Evolutionary conservation across 2,797 vertebrate genomes (phyloP).

Genomic region (Rousettus madagascariensis): DNA sequence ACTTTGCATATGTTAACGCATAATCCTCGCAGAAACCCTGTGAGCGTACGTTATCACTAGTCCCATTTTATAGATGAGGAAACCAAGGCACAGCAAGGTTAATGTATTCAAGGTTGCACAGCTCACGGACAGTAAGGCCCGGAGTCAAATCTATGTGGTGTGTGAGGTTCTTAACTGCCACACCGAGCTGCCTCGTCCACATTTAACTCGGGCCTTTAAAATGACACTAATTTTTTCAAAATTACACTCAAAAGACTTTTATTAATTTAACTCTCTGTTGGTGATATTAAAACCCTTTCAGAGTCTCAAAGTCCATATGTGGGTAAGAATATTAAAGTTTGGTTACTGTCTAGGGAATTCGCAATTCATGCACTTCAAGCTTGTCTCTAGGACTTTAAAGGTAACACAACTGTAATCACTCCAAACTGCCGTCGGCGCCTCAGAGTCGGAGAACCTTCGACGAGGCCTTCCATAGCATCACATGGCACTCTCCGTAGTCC

Average conservation of each 20-base stretch:
- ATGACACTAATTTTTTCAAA: background rate
- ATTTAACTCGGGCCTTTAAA: background rate
- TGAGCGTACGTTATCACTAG: background rate
- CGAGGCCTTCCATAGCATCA: background rate
- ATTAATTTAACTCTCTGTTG: background rate
- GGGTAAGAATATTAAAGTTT: slow-evolving; percentile 1
- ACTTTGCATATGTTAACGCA: background rate
- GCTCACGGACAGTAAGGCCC: background rate
- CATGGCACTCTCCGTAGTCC: background rate
- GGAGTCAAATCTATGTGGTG: background rate
- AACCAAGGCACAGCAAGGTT: background rate
- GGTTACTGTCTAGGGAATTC: background rate
- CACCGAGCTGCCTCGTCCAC: background rate
- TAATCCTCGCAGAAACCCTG: background rate
- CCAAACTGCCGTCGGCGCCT: background rate
- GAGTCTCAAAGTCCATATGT: background rate
- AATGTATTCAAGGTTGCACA: background rate
- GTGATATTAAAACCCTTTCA: slow-evolving; percentile 23
- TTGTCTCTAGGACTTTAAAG: background rate
- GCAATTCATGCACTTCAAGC: background rate
- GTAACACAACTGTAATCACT: background rate
- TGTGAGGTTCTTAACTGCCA: background rate
- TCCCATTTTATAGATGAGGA: background rate
- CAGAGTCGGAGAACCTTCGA: background rate
- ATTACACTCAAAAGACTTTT: background rate